Percentiles rank a stretch among this genome's conserved stretches.
Evolutionary conservation across 2,888 invertebrate genomes (phyloP).

Genomic region (Dicranocentrus wangi): DNA sequence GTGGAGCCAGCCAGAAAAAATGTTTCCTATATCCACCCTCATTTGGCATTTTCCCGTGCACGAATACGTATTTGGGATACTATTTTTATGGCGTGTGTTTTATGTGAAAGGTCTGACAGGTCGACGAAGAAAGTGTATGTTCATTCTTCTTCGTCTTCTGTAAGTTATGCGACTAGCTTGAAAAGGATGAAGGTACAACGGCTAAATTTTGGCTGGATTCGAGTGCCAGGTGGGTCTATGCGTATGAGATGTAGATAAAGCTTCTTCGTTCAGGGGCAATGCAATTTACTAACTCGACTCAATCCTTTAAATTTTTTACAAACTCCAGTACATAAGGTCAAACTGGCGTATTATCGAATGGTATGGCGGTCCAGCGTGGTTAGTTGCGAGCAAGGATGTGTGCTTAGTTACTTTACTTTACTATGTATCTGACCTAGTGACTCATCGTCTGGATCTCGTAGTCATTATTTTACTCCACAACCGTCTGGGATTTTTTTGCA

Average conservation of each 20-base stretch:
- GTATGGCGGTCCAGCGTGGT: too few relatives aligned
- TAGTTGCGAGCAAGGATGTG: too few relatives aligned
- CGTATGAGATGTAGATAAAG: background rate
- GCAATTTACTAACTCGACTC: slow-evolving; percentile 49
- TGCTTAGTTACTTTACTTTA: too few relatives aligned
- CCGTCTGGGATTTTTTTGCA: too few relatives aligned
- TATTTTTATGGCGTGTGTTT: slow-evolving; percentile 22
- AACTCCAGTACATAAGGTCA: background rate
- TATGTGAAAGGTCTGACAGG: slow-evolving; percentile 42
- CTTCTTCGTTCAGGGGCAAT: slow-evolving; percentile 12
- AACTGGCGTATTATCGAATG: background rate
- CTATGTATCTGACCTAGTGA: slow-evolving; percentile 31
- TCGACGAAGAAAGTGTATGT: slow-evolving; percentile 1
- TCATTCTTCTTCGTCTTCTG: slow-evolving; percentile 21
- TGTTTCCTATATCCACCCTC: too few relatives aligned
- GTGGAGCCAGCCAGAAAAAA: too few relatives aligned
- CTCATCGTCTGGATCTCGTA: slow-evolving; percentile 27
- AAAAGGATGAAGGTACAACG: slow-evolving; percentile 12
- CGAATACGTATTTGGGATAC: background rate
- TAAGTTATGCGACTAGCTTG: background rate
- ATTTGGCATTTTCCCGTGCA: too few relatives aligned
- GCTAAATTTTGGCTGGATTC: slow-evolving; percentile 11
- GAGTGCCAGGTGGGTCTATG: background rate
- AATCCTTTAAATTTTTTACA: slow-evolving; percentile 41
- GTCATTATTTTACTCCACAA: background rate